Evolutionary conservation across 2,113 vertebrate species (phyloP).

Genomic region (Clinocottus analis): DNA sequence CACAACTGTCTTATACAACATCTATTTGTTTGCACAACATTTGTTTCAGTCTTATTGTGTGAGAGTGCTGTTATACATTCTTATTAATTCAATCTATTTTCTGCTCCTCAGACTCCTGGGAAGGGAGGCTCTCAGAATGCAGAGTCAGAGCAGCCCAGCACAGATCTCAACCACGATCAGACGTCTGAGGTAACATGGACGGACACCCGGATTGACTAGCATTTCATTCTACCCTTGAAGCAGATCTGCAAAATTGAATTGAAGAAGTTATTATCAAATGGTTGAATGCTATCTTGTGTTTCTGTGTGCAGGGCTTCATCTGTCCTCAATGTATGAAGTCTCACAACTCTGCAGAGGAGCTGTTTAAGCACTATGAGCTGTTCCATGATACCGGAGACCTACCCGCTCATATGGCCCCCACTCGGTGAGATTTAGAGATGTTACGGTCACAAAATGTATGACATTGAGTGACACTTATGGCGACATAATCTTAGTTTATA

Average conservation of each 20-base stretch:
- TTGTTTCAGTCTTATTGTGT: background rate
- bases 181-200: constrained; percentile 91
- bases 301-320: constrained; percentile 92
- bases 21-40: background rate
- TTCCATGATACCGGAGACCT: constrained; percentile 93
- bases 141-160: constrained; percentile 91
- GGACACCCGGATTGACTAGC: background rate
- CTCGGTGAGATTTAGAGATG: constrained; percentile 82
- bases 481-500: background rate
- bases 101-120: constrained; percentile 90
- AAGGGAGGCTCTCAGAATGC: constrained; percentile 95
- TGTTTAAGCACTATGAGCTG: constrained; percentile 97
- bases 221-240: background rate
- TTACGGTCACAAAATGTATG: background rate
- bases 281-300: background rate
- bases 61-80: background rate
- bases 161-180: constrained; percentile 91
- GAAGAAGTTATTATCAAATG: background rate
- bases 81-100: background rate
- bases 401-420: constrained; percentile 85
- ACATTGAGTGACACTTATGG: background rate
- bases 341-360: constrained; percentile 96
- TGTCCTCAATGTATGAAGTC: constrained; percentile 99
- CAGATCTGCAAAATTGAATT: background rate
- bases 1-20: background rate